These are phyloP conservation scores for Creontiades dilutus DNA, from an alignment of 2,888 invertebrate genomes.

Conservation along the genomic window DNA sequence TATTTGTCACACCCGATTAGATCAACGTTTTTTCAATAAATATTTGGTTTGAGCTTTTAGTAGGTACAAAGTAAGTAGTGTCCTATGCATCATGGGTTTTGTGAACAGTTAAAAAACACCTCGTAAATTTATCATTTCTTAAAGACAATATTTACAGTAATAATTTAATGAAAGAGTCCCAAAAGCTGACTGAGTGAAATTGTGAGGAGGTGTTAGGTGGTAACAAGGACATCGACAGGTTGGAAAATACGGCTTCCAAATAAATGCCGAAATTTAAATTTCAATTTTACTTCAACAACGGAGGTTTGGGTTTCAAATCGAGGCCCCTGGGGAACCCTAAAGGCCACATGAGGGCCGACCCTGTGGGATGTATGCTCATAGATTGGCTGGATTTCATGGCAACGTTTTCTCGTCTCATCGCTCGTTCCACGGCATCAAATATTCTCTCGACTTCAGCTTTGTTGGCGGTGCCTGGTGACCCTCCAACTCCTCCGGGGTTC, in stretches of 20 bases:
- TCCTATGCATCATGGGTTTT: too few relatives aligned
- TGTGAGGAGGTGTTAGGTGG: too few relatives aligned
- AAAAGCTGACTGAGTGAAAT: too few relatives aligned
- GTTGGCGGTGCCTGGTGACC: background rate
- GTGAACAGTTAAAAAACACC: too few relatives aligned
- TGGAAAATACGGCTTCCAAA: background rate
- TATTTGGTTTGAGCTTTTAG: too few relatives aligned
- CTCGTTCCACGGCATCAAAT: constrained; percentile 60
- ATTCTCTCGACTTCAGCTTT: constrained; percentile 69
- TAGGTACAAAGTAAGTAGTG: too few relatives aligned
- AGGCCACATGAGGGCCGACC: constrained; percentile 23
- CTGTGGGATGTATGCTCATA: background rate
- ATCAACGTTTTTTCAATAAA: too few relatives aligned
- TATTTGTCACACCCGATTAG: too few relatives aligned
- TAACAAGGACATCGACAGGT: too few relatives aligned
- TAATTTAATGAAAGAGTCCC: too few relatives aligned
- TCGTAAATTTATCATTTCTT: too few relatives aligned
- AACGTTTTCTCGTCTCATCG: constrained; percentile 39
- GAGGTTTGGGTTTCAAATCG: background rate
- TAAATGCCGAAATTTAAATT: background rate
- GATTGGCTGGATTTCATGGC: constrained; percentile 34
- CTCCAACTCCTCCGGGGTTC: background rate
- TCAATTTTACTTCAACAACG: background rate
- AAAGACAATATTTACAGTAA: too few relatives aligned
- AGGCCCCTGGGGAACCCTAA: constrained; percentile 47